phyloP scores from a whole-genome alignment of 2,888 invertebrate genomes.

The Lithophane ornitopus region DNA sequence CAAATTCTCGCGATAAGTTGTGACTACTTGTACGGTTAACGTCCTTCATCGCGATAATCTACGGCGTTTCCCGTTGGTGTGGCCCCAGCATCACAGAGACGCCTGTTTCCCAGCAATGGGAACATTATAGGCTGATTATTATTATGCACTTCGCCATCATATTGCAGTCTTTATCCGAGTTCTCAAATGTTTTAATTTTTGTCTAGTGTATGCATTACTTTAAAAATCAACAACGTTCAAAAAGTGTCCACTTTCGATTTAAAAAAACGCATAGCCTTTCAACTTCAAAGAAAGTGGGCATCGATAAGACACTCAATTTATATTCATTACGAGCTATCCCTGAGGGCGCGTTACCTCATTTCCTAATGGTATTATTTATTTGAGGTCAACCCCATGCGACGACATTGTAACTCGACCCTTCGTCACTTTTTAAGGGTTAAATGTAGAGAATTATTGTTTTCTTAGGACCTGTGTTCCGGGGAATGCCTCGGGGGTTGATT shows the following conservation, averaged over 20 bases:
- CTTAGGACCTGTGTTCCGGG: constrained; percentile 43
- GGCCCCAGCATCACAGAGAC: too few relatives aligned
- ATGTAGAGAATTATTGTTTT: constrained; percentile 60
- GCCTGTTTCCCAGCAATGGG: too few relatives aligned
- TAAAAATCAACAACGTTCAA: background rate
- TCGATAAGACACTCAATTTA: constrained; percentile 63
- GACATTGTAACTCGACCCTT: constrained; percentile 42
- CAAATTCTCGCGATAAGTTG: too few relatives aligned
- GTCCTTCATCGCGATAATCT: too few relatives aligned
- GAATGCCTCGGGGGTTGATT: constrained; percentile 2
- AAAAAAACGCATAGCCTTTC: background rate
- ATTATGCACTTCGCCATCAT: too few relatives aligned
- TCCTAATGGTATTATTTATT: constrained; percentile 66
- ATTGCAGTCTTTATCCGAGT: too few relatives aligned
- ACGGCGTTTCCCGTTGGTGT: too few relatives aligned
- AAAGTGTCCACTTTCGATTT: background rate
- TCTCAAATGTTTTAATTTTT: too few relatives aligned
- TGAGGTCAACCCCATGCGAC: constrained; percentile 50
- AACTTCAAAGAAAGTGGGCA: constrained; percentile 14
- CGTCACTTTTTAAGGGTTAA: constrained; percentile 62
- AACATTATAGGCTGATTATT: too few relatives aligned
- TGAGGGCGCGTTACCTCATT: constrained; percentile 63
- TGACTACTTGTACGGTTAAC: too few relatives aligned
- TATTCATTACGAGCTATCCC: constrained; percentile 62
- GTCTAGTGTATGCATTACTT: background rate